Evolutionary conservation across 2,797 vertebrate genomes (phyloP).

Genomic region (Sarcoramphus papa): DNA sequence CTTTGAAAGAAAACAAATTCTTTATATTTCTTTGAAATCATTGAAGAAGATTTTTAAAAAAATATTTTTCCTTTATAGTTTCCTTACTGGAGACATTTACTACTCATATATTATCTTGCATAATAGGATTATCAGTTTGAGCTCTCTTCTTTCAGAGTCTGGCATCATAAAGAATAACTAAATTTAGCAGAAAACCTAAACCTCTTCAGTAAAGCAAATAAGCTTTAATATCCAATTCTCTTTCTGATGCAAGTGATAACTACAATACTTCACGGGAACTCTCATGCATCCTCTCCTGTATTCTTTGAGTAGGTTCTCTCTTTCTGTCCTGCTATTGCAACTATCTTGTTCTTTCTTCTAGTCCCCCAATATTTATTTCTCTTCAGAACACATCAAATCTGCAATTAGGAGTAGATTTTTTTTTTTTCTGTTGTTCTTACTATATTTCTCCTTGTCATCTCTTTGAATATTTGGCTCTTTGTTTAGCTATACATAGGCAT

Average conservation of each 20-base stretch:
- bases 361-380: neutral
- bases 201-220: neutral
- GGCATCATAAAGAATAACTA: neutral
- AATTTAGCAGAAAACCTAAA: neutral
- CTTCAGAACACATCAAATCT: neutral
- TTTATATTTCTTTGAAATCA: neutral
- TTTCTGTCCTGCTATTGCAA: neutral
- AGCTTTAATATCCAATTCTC: neutral
- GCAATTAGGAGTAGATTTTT: neutral
- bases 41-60: neutral
- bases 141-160: neutral
- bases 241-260: neutral
- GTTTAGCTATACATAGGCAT: neutral
- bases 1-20: neutral
- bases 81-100: neutral
- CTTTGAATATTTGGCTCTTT: neutral
- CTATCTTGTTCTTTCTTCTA: neutral
- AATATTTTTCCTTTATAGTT: neutral
- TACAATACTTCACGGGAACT: neutral
- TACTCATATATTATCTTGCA: neutral
- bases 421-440: neutral
- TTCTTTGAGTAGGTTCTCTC: neutral
- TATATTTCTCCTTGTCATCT: neutral
- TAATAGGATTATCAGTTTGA: neutral
- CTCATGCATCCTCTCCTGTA: neutral